Base-by-base conservation (phyloP, 2,888 invertebrate species). In the Cataglyphis altisquamis region DNA sequence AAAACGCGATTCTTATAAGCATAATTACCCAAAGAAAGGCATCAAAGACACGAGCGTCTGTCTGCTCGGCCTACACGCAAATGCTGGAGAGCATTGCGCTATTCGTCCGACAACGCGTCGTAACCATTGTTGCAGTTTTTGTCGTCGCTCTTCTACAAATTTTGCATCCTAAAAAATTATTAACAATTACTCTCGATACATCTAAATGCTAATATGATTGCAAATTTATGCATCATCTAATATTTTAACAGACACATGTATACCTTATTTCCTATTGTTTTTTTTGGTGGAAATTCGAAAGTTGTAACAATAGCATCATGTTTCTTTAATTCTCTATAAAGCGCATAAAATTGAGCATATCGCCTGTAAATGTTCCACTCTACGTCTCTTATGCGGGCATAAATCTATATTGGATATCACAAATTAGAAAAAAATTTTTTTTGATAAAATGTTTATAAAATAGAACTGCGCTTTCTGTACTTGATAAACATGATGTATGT, bases 311-410 rank as follows among this genome's bases (percentile, higher is more conserved):
- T 96, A 0, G 97, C 96, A 93, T 98, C 98, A 93, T 97, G 96
- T 93, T 98, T 98, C 93, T 97, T 98, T 62, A 99, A 95, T 90
- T 97, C 97, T 85, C 96, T 96, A 94, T 99, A 98, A 41, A 99
- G 95, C 86, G 97, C 97, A 94, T 98, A 96, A 95, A 99, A 99
- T 94, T 99, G 98, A 9, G 98, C 97, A 94, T 99, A 99, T 92
- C 99, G 96, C 90, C 98, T 96, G 94, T 98, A 98, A n/a, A 99
- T 97, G 92, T 98, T 98, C 99, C 99, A 99, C 94, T 99, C 99
- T 88, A 98, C 98, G 91, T 97, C 97, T 66, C 97, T 97, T 74
- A 98, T 97, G 90, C 98, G 96, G 55, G 98, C 94, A 92, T 97
- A 98, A 90, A 98, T 96, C 97, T 98, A 92, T 5, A 36, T 77